Conservation (phyloP, 2,113 vertebrate genomes). For the Willisornis vidua region DNA sequence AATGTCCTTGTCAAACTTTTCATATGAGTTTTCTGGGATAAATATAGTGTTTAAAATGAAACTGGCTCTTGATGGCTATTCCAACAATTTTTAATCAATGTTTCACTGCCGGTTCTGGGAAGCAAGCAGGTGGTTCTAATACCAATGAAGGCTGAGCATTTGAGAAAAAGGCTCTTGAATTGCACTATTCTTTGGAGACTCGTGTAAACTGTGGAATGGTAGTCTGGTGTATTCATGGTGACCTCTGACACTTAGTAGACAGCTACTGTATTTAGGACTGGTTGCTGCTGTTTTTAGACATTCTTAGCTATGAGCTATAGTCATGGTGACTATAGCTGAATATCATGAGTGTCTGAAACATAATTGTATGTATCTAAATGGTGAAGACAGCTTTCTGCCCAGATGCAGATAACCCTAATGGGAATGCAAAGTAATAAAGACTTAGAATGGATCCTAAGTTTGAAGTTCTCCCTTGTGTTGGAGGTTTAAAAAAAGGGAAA, state of each 20-base stretch:
- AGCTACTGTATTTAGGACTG: not conserved
- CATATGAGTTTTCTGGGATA: not conserved
- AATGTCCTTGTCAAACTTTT: not conserved
- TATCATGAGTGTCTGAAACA: not conserved
- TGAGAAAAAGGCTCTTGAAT: not conserved
- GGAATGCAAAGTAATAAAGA: not conserved
- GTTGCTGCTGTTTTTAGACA: not conserved
- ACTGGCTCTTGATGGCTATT: not conserved
- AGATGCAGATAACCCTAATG: not conserved
- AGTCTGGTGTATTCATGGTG: not conserved
- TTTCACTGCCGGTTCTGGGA: not conserved
- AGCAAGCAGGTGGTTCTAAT: not conserved
- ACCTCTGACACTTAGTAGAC: not conserved
- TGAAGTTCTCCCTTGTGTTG: not conserved
- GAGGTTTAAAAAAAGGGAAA: not conserved
- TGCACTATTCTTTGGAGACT: not conserved
- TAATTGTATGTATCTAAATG: not conserved
- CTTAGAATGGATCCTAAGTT: not conserved
- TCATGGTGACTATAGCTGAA: not conserved
- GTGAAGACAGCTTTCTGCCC: not conserved
- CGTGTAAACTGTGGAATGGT: not conserved
- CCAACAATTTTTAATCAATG: not conserved
- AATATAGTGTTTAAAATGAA: not conserved
- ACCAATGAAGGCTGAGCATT: not conserved
- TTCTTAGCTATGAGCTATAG: not conserved